These are phyloP conservation scores for Sapayoa aenigma DNA, from an alignment of 2,113 vertebrate genomes.

Conservation along the genomic window DNA sequence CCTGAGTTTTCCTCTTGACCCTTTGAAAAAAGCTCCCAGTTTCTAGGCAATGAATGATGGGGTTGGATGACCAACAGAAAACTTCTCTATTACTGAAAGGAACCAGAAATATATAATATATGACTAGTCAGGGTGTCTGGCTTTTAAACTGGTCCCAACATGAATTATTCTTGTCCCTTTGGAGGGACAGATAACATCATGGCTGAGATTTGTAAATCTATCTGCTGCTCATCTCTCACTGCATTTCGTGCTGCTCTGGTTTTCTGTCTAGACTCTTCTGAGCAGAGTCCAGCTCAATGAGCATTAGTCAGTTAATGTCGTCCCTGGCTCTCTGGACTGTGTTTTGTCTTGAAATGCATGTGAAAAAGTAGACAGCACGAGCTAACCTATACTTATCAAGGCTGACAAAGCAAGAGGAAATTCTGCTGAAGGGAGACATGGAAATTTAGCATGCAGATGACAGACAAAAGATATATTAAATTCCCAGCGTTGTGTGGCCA, in stretches of 20 bases:
- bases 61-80: neutral
- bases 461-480: constrained; percentile 25
- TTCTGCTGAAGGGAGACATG: neutral
- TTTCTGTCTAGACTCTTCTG: neutral
- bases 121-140: neutral
- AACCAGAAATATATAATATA: neutral
- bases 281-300: neutral
- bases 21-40: neutral
- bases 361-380: constrained; percentile 4
- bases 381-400: constrained; percentile 33
- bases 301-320: constrained; percentile 48
- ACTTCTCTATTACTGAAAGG: neutral
- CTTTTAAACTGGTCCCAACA: neutral
- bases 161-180: constrained; percentile 17
- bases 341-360: neutral
- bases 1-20: neutral
- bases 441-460: constrained; percentile 42
- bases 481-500: neutral
- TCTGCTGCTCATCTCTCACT: neutral
- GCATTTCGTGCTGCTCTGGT: constrained; percentile 1
- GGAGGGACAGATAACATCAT: constrained; percentile 39
- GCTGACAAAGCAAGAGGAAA: constrained; percentile 17
- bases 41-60: neutral
- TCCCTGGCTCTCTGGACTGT: neutral
- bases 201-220: constrained; percentile 27